Evolutionary conservation across 2,797 vertebrate species (phyloP), one percentile per base, ranked within the genome.

Genomic region (Macropodus opercularis): DNA sequence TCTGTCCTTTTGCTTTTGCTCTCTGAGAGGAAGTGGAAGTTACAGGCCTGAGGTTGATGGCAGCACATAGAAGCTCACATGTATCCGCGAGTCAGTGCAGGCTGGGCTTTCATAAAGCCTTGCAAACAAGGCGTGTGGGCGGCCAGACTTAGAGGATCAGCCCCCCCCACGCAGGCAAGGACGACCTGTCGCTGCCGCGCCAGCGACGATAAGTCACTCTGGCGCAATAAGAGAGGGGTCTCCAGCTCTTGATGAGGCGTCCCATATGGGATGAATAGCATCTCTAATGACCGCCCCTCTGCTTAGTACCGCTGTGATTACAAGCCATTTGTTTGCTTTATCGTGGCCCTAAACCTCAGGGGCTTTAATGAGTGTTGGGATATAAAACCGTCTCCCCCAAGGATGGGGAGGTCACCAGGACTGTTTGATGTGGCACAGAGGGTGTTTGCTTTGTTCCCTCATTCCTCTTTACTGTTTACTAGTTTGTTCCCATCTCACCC

Each of bases 311-410:
- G 47, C 72, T 67, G 85, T 81, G 75, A 89, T 91, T 89, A 90
- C 51, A 69, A 85, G 84, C 80, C 80, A 85, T 91, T 91, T 89
- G 89, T 90, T 90, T 90, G 80, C 87, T 90, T 90, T 90, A 89
- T 89, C 85, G 80, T 80, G 81, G 85, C 76, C 60, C 75, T 81
- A 79, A 87, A 88, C 69, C 81, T 69, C 73, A 17, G 60, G 78
- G 75, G 80, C 67, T 73, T 81, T 88, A 87, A 88, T 76, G 76
- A 87, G 82, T 35, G 70, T 59, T 31, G 55, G 69, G 69, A 76
- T 84, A 76, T 88, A 85, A 86, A 87, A 69, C 64, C 23, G 60
- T 77, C 83, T 67, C 60, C 59, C 75, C 75, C 69, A 41, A 79
- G 77, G 76, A 72, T 57, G 74, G 39, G 71, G 84, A 87, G 84